These are phyloP conservation scores for Pyrrhosoma nymphula DNA, from an alignment of 2,888 invertebrate genomes.

Conservation along the genomic window DNA sequence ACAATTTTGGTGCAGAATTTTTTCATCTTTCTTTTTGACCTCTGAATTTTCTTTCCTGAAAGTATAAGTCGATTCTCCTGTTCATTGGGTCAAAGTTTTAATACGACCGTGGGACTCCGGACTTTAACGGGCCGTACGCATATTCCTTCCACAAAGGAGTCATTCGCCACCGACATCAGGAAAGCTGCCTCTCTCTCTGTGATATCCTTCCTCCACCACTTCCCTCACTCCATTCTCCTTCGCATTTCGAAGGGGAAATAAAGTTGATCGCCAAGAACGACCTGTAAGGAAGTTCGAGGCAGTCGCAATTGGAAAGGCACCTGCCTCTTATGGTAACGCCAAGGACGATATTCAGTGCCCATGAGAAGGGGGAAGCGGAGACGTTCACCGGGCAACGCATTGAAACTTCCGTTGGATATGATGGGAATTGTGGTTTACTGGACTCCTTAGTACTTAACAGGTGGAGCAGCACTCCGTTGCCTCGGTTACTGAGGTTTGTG, in stretches of 20 bases:
- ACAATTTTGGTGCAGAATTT: too few relatives aligned
- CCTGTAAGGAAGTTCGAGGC: constrained; percentile 23
- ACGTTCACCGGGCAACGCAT: not conserved
- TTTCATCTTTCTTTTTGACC: too few relatives aligned
- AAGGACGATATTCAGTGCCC: not conserved
- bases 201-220: not conserved
- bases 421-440: not conserved
- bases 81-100: too few relatives aligned
- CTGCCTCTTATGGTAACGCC: not conserved
- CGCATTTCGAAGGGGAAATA: not conserved
- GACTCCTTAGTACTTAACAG: not conserved
- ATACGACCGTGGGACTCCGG: not conserved
- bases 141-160: not conserved
- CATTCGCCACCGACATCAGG: not conserved
- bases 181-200: not conserved
- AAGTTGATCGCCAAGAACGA: constrained; percentile 38
- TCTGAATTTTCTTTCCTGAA: too few relatives aligned
- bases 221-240: not conserved
- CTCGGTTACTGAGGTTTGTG: not conserved
- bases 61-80: too few relatives aligned
- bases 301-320: not conserved
- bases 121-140: not conserved
- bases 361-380: not conserved
- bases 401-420: not conserved
- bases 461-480: not conserved